Base-by-base conservation (phyloP, 2,888 invertebrate species). In the Dinocampus coccinellae region DNA sequence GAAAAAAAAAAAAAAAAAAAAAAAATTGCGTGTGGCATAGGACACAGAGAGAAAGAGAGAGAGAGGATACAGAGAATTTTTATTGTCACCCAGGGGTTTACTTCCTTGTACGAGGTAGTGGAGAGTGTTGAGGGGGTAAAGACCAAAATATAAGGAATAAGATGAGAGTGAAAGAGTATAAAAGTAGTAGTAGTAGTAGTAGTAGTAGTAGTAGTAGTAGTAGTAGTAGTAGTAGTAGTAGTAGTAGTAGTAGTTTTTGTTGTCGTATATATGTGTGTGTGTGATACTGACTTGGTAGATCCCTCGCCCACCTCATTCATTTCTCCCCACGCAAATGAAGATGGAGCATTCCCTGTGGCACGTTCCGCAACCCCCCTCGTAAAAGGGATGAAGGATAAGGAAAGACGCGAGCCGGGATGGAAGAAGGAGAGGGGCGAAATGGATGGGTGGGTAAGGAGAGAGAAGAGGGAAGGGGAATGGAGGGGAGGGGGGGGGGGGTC, bases 21-120 rank as follows among this genome's bases (percentile, higher is more conserved):
- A n/a, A n/a, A n/a, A n/a, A n/a, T n/a, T n/a, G n/a, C 74, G 78
- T 77, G 73, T 78, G 76, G 76, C 68, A 76, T 78, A 77, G 78
- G 76, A 79, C 78, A 70, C 77, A 81, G 83, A 84, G 82, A 82
- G 77, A 76, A 72, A 64, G 74, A 47, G 29, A 82, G 77, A 76
- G 73, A 64, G 74, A 47, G 29, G 26, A 57, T 2, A 26, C 26
- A 11, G 26, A 26, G 74, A n/a, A n/a, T 75, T 79, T 86, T 86
- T 86, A 86, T 86, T 85, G 85, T 83, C 81, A 82, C 81, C 85
- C 79, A 79, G 82, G 85, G 85, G 81, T 77, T 80, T 77, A 72
- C 79, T 79, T 72, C 29, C 7, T n/a, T n/a, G n/a, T n/a, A n/a
- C n/a, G 29, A 58, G 72, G 75, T 73, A 52, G 55, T 60, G 70